Evolutionary conservation across 2,888 invertebrate genomes (phyloP), one percentile per base, ranked within the genome.

Genomic region (Polymixis flavicincta): DNA sequence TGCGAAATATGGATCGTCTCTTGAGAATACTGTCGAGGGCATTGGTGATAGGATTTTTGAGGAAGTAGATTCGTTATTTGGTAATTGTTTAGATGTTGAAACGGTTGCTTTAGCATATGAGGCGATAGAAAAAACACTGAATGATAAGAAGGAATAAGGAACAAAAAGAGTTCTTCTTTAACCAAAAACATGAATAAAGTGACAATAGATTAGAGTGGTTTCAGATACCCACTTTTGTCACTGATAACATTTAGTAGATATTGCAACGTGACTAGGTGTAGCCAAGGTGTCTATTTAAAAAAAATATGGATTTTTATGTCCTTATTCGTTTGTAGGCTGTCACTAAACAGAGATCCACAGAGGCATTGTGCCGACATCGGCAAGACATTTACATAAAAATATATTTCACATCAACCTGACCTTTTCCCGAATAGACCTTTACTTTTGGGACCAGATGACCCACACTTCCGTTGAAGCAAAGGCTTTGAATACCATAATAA

Each of bases 1-100:
- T 94, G 93, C 94, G 91, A 95, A 95, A 95, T 95, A 94, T 95
- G 92, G 94, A 92, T 90, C 91, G 91, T 90, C 93, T 93, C 94
- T 82, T 85, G 94, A 94, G 95, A 91, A 93, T 92, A 91, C 90
- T 89, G 89, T 85, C 80, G 85, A 85, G 87, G 88, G 87, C 83
- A 88, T 84, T 83, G n/a, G 88, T 87, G 88, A 89, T 86, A 76
- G 77, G 76, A 86, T 86, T 84, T 86, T 79, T 85, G 79, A 28
- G 11, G 75, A 79, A 76, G 45, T 80, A 37, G 67, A 66, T 61
- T 76, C 57, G 28, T 42, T 68, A 57, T 64, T 66, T 60, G 11
- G 48, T 66, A 60, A 59, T 79, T 45, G 22, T 59, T 63, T 8
- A 57, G 11, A 37, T 8, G 2, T 50, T 28, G 5, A 37, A 37